Evolutionary conservation across 2,888 invertebrate genomes (phyloP).

Genomic region (Acleris literana): DNA sequence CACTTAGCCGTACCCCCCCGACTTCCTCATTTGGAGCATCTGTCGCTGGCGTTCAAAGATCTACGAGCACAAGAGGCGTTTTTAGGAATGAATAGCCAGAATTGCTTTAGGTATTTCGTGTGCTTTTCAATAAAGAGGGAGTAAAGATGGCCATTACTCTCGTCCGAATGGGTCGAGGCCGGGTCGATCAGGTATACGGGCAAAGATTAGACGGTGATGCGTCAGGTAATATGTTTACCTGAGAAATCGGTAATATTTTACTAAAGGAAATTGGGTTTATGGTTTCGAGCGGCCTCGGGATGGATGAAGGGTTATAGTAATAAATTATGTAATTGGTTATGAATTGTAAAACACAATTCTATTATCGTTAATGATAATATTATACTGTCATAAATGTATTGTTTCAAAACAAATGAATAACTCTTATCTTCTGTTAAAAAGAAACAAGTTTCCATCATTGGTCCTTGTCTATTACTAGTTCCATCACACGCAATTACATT

Average conservation of each 20-base stretch:
- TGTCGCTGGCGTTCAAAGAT: constrained; percentile 34
- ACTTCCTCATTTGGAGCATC: constrained; percentile 33
- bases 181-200: constrained; percentile 38
- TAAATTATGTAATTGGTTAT: not conserved
- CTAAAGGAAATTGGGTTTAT: constrained; percentile 18
- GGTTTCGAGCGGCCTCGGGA: not conserved
- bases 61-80: constrained; percentile 37
- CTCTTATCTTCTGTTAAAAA: too few species aligned
- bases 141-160: constrained; percentile 49
- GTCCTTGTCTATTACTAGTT: too few species aligned
- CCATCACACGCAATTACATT: too few species aligned
- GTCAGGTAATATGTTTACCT: constrained; percentile 39
- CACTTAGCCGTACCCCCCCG: constrained; percentile 26
- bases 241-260: constrained; percentile 24
- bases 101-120: constrained; percentile 45
- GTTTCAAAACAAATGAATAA: too few species aligned
- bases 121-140: constrained; percentile 53
- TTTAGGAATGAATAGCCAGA: constrained; percentile 48
- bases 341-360: too few species aligned
- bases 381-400: too few species aligned
- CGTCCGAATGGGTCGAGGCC: constrained; percentile 38
- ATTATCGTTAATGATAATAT: too few species aligned
- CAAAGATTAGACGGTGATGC: constrained; percentile 37
- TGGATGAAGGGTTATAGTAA: not conserved
- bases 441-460: too few species aligned